phyloP scores from a whole-genome alignment of 1,140 invertebrate species.

The Drosophila trapezifrons region DNA sequence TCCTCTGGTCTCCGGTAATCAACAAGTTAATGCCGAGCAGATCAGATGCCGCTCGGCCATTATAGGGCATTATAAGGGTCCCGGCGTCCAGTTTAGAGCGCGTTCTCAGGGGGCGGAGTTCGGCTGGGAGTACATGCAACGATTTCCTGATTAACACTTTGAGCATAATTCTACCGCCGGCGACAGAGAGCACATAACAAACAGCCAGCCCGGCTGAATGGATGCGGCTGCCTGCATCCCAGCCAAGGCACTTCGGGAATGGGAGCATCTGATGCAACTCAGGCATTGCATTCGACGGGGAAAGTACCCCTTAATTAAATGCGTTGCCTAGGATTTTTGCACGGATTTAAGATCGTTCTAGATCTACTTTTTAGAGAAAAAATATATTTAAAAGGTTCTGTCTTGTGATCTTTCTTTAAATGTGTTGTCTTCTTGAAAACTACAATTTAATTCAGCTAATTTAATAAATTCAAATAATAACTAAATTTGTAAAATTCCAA shows the following conservation, averaged over 20 bases:
- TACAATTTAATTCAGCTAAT: no score
- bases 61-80: constrained; percentile 63
- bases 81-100: constrained; percentile 3
- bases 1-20: constrained; percentile 34
- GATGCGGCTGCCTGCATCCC: constrained; percentile 50
- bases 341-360: not conserved
- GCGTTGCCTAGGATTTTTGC: not conserved
- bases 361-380: no score
- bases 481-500: no score
- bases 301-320: constrained; percentile 7
- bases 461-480: no score
- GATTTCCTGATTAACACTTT: constrained; percentile 83
- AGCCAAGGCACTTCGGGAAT: constrained; percentile 12
- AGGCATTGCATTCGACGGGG: not conserved
- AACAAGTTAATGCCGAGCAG: constrained; percentile 32
- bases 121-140: constrained; percentile 42
- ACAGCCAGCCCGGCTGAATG: constrained; percentile 44
- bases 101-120: constrained; percentile 22
- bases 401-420: no score
- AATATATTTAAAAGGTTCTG: no score
- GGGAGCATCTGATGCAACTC: not conserved
- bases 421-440: no score
- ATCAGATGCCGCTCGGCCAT: constrained; percentile 42
- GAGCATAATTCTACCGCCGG: constrained; percentile 78
- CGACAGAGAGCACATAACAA: constrained; percentile 75